A percentile compares a stretch with the other conserved stretches of the same genome.
Evolutionary conservation across 2,113 vertebrate species (phyloP).

Genomic region (Elephas maximus): DNA sequence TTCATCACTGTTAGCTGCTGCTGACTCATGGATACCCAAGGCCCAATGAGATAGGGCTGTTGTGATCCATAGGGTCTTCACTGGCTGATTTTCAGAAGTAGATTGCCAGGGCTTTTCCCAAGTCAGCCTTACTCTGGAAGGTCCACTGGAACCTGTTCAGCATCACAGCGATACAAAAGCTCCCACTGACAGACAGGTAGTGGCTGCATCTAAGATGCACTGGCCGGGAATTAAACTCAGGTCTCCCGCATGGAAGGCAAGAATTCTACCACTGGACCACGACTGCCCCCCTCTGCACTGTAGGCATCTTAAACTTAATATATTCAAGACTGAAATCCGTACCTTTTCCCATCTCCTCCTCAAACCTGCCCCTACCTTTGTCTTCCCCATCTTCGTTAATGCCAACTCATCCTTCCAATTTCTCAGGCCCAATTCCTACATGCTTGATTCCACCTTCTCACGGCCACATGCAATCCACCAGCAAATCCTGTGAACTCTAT

Average conservation of each 20-base stretch:
- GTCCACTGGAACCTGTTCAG: background rate
- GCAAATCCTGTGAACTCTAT: background rate
- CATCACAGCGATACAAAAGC: background rate
- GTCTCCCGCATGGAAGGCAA: too few species aligned
- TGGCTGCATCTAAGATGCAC: background rate
- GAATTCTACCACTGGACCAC: too few species aligned
- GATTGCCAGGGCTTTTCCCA: too few species aligned
- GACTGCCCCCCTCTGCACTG: too few species aligned
- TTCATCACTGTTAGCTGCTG: too few species aligned
- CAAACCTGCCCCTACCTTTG: background rate
- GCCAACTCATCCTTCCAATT: background rate
- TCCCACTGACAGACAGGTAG: background rate
- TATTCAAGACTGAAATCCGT: background rate
- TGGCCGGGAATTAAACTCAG: background rate
- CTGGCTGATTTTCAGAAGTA: too few species aligned
- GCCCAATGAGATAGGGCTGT: too few species aligned
- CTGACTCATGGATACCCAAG: too few species aligned
- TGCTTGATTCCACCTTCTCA: background rate
- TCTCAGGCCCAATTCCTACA: background rate
- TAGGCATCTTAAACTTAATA: background rate
- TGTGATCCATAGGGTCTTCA: too few species aligned
- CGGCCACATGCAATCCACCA: background rate
- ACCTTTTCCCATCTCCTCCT: background rate
- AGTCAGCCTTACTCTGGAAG: too few species aligned
- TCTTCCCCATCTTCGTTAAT: background rate